Percentiles rank a stretch among this genome's conserved stretches.
Conservation (phyloP, 2,797 vertebrate genomes). For the Manis pentadactyla region DNA sequence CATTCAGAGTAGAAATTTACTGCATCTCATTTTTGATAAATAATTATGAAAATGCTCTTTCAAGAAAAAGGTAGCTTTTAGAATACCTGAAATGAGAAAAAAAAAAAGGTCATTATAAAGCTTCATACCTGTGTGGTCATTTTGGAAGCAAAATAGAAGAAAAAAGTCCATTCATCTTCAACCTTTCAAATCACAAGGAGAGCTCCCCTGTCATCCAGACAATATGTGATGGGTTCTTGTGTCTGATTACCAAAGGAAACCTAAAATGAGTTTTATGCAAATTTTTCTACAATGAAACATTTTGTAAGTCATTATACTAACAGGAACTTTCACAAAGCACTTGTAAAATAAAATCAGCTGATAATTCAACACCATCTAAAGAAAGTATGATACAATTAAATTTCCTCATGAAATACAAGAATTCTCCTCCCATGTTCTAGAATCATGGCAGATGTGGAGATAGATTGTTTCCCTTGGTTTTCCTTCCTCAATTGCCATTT, state of each 20-base stretch:
- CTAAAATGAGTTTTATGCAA: constrained; percentile 80
- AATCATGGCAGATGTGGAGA: background rate
- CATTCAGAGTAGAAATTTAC: constrained; percentile 64
- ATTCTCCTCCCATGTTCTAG: background rate
- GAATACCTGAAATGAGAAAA: constrained; percentile 41
- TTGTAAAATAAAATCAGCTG: constrained; percentile 74
- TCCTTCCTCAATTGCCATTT: constrained; percentile 62
- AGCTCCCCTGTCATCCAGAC: constrained; percentile 68
- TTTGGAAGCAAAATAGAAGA: constrained; percentile 70
- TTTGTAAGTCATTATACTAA: constrained; percentile 75
- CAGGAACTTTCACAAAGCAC: constrained; percentile 76
- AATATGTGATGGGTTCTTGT: constrained; percentile 68
- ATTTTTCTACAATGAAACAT: constrained; percentile 75
- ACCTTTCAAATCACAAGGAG: constrained; percentile 67
- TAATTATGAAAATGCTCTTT: constrained; percentile 74
- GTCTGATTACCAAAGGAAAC: constrained; percentile 73
- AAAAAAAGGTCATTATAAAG: constrained; percentile 52
- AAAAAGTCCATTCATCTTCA: constrained; percentile 39
- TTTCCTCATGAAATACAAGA: constrained; percentile 43
- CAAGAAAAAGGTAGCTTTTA: constrained; percentile 62
- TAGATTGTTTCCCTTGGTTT: constrained; percentile 51
- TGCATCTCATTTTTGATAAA: constrained; percentile 77
- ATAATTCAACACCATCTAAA: constrained; percentile 66
- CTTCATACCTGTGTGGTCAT: constrained; percentile 70
- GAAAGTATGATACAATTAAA: constrained; percentile 75